Conservation (phyloP, 2,888 invertebrate species). For the Serrognathus titanus region DNA sequence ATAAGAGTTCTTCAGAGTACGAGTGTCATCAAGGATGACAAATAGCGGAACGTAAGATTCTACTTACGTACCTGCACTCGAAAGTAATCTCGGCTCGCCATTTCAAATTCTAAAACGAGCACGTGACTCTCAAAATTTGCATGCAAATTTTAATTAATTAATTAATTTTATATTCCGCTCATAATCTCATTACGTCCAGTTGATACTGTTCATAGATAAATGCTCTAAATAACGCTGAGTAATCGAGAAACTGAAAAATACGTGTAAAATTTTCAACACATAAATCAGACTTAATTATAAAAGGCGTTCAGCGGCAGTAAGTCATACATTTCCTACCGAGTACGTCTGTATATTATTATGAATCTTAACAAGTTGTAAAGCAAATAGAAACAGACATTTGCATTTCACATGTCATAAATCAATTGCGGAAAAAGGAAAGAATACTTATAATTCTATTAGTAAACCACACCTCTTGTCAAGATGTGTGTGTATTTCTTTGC, state of each 20-base stretch:
- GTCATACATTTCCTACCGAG: too few species aligned
- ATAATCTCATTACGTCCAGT: too few species aligned
- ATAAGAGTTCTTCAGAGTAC: too few species aligned
- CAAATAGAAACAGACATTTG: slow-evolving; percentile 25
- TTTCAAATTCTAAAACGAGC: not conserved
- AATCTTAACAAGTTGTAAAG: slow-evolving; percentile 23
- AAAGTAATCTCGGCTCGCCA: not conserved
- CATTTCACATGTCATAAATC: slow-evolving; percentile 27
- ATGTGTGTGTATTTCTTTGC: slow-evolving; percentile 8
- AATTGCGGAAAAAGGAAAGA: slow-evolving; percentile 15
- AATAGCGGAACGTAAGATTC: too few species aligned
- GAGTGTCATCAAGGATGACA: too few species aligned
- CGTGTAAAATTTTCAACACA: slow-evolving; percentile 6
- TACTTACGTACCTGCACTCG: too few species aligned
- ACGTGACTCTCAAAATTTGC: not conserved
- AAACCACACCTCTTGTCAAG: slow-evolving; percentile 17
- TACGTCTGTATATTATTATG: not conserved
- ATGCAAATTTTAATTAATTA: too few species aligned
- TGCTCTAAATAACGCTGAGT: not conserved
- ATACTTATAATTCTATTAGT: slow-evolving; percentile 11
- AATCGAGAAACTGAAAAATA: not conserved
- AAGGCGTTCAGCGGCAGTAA: too few species aligned
- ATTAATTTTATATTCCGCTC: too few species aligned
- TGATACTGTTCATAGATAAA: too few species aligned
- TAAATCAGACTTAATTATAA: too few species aligned